Evolutionary conservation across 2,113 vertebrate species (phyloP).

Genomic region (Mionectes macconnelli): DNA sequence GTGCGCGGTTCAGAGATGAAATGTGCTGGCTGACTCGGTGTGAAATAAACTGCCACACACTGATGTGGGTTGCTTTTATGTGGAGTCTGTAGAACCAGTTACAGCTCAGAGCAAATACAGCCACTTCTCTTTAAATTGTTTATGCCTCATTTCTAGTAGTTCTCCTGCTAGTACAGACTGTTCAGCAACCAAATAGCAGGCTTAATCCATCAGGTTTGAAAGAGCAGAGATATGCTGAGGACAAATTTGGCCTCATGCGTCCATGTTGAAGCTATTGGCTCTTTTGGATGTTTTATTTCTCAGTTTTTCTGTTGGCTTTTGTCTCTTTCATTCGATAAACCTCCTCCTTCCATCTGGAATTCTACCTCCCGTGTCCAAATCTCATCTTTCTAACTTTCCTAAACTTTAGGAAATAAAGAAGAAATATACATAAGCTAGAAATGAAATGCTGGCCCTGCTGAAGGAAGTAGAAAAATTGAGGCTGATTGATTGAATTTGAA

Average conservation of each 20-base stretch:
- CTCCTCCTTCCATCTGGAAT: conserved; percentile 37
- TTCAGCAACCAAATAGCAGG: neutral
- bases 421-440: neutral
- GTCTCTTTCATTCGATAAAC: neutral
- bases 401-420: conserved; percentile 13
- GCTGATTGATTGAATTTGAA: neutral
- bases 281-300: neutral
- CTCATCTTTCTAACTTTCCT: neutral
- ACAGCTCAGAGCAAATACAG: neutral
- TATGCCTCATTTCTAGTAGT: neutral
- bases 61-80: conserved; percentile 62
- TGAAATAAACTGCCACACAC: conserved; percentile 24
- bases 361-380: neutral
- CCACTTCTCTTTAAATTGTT: neutral
- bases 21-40: conserved; percentile 5
- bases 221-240: neutral
- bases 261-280: neutral
- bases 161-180: neutral
- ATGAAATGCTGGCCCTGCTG: neutral
- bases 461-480: neutral
- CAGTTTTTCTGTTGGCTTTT: conserved; percentile 6
- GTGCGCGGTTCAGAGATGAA: conserved; percentile 1
- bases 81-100: conserved; percentile 43
- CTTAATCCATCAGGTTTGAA: neutral
- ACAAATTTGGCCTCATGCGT: neutral